Conservation (phyloP, 2,888 invertebrate species). For the Tromatobia lineatoria region DNA sequence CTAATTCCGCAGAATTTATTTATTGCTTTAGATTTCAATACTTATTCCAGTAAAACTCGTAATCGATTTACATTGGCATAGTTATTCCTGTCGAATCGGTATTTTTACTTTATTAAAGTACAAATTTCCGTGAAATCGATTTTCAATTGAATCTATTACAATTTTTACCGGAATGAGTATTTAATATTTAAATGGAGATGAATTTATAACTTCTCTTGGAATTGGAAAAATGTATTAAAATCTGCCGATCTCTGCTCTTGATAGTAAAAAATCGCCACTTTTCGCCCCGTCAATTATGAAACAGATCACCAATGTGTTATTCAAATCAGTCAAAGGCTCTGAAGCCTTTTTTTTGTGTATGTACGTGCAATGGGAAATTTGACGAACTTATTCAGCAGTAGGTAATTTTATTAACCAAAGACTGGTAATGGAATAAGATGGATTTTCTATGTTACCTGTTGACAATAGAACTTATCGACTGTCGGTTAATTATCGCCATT, state of each 20-base stretch:
- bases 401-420: slow-evolving; percentile 31
- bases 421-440: slow-evolving; percentile 1
- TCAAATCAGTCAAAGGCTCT: slow-evolving; percentile 7
- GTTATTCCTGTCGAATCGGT: too few species aligned
- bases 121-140: too few species aligned
- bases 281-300: background rate
- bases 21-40: too few species aligned
- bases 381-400: slow-evolving; percentile 18
- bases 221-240: too few species aligned
- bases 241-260: background rate
- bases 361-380: slow-evolving; percentile 9
- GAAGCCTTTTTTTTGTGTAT: slow-evolving; percentile 1
- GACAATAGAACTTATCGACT: slow-evolving; percentile 18
- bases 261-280: background rate
- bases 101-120: too few species aligned
- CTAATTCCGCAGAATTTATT: too few species aligned
- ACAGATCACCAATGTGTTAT: background rate
- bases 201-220: too few species aligned
- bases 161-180: too few species aligned
- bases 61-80: too few species aligned
- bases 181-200: too few species aligned
- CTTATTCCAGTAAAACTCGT: too few species aligned
- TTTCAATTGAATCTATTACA: too few species aligned
- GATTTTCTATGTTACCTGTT: background rate
- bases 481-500: slow-evolving; percentile 13